Evolutionary conservation across 2,797 vertebrate species (phyloP), one percentile per base, ranked within the genome.

Genomic region (Melopsittacus undulatus): DNA sequence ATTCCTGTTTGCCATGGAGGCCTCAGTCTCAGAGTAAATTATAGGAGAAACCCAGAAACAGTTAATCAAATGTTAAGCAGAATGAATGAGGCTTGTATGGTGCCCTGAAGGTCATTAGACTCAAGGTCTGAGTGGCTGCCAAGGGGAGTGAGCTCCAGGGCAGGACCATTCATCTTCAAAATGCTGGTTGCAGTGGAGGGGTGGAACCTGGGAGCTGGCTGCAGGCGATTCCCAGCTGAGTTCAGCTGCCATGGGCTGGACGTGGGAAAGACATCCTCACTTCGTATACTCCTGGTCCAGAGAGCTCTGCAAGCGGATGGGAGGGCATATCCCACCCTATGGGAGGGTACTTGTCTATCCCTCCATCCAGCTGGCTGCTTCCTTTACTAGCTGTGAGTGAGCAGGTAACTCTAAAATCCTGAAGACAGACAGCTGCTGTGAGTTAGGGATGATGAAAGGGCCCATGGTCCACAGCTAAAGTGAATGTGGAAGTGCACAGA

Each of bases 51-150:
- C 30, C 51, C 42, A 36, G 80, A 80, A 85, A 77, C 62, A 90
- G 80, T 89, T 90, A 89, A 91, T 89, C 1, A 0, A 92, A 94
- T 24, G n/a, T 83, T 89, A 87, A 91, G 78, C 59, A 83, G 85
- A 92, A 95, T 26, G 56, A 96, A 93, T 66, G 68, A 90, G 56
- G 72, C 63, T 85, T 91, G 61, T 73, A 15, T 15, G 22, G 77
- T 84, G 94, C 45, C 77, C 84, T 86, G 91, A 95, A 96, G 87
- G 91, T 95, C 87, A 79, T 75, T 87, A 63, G 80, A 91, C 80
- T 94, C 46, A 81, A 93, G 75, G 87, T 87, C 83, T 95, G 80
- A 94, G 80, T 4, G 2, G 45, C 75, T 79, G 95, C 92, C 96
- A 96, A 91, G 62, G 20, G 46, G 75, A 93, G 69, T 1, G 15